Evolutionary conservation across 2,888 invertebrate genomes (phyloP).

Genomic region (Mellilla xanthometata): DNA sequence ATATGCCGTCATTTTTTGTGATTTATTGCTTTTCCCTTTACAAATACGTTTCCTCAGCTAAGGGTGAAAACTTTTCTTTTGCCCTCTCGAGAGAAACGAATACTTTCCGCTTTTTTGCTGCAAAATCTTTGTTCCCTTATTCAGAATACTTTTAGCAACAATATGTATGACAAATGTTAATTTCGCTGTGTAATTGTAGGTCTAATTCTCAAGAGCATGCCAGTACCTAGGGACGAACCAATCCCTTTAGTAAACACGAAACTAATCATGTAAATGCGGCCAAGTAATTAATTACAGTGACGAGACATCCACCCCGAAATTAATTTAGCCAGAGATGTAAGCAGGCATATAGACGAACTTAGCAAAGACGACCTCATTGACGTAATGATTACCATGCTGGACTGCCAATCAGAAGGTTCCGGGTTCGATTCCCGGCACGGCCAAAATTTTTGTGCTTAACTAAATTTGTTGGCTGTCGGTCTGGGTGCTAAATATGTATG

Average conservation of each 20-base stretch:
- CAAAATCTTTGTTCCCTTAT: background rate
- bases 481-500: too few relatives aligned
- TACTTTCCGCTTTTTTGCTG: background rate
- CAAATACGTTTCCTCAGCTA: slow-evolving; percentile 16
- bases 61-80: slow-evolving; percentile 12
- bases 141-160: slow-evolving; percentile 6
- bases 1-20: slow-evolving; percentile 49
- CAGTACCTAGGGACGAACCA: slow-evolving; percentile 17
- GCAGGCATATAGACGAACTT: slow-evolving; percentile 1
- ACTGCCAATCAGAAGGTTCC: too few relatives aligned
- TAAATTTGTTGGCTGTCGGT: too few relatives aligned
- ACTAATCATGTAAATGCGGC: slow-evolving; percentile 33
- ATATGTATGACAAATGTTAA: slow-evolving; percentile 13
- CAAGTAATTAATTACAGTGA: slow-evolving; percentile 30
- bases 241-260: slow-evolving; percentile 26
- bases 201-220: slow-evolving; percentile 15
- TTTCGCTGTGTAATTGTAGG: slow-evolving; percentile 16
- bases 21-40: slow-evolving; percentile 46
- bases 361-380: background rate
- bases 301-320: slow-evolving; percentile 19
- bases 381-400: too few relatives aligned
- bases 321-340: slow-evolving; percentile 17
- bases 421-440: too few relatives aligned
- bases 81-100: background rate
- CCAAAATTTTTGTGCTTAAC: too few relatives aligned